These are phyloP conservation scores for Gnatocerus cornutus DNA, from an alignment of 2,888 invertebrate species.

Conservation along the genomic window DNA sequence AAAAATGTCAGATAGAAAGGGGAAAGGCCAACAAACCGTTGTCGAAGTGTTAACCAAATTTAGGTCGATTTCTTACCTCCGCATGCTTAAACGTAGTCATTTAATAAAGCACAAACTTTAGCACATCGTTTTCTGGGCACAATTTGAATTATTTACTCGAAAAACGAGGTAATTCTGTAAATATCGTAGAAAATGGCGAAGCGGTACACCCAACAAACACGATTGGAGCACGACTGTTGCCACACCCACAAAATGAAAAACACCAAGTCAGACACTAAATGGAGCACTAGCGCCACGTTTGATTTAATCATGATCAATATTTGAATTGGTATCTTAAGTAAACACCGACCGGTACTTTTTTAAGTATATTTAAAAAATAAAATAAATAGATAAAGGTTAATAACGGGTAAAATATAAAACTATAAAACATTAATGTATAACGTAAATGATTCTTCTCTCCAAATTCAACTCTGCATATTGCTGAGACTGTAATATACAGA, in stretches of 20 bases:
- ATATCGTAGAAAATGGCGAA: constrained; percentile 60
- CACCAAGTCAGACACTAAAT: constrained; percentile 52
- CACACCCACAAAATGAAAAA: constrained; percentile 57
- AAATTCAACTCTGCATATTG: constrained; percentile 25
- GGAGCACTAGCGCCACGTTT: constrained; percentile 15
- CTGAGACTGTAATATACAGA: constrained; percentile 44
- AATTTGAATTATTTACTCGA: constrained; percentile 46
- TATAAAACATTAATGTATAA: constrained; percentile 53
- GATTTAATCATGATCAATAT: constrained; percentile 17
- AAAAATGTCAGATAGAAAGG: constrained; percentile 60
- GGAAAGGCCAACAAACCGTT: constrained; percentile 60
- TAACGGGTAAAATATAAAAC: constrained; percentile 55
- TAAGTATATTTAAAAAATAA: constrained; percentile 55
- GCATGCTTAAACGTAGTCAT: constrained; percentile 30
- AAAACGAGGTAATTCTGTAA: constrained; percentile 51
- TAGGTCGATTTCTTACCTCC: constrained; percentile 53
- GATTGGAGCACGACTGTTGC: constrained; percentile 53
- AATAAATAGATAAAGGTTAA: constrained; percentile 56
- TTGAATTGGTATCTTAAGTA: not conserved
- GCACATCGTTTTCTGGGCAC: constrained; percentile 44
- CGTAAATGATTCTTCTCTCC: constrained; percentile 21
- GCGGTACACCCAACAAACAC: constrained; percentile 59
- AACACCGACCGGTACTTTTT: constrained; percentile 3
- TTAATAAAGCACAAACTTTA: constrained; percentile 29
- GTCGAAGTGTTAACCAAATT: constrained; percentile 30